phyloP scores from a whole-genome alignment of 2,888 invertebrate genomes.

The Eristalis arbustorum region DNA sequence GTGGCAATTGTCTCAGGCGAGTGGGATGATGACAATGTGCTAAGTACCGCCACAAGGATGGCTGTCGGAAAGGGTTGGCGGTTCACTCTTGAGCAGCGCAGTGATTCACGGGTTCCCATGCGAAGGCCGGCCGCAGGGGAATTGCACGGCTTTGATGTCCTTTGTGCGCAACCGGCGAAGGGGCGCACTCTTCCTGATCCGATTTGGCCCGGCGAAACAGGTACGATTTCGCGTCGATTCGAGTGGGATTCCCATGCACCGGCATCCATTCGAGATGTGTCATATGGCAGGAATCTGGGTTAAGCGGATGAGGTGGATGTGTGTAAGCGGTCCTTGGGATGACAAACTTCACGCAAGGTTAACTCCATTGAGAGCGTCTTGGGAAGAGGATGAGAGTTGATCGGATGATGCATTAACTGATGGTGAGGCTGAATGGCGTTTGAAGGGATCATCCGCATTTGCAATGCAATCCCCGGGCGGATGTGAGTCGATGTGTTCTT shows the following conservation, averaged over 20 bases:
- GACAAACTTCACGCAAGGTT: conserved; percentile 78
- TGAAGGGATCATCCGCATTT: conserved; percentile 66
- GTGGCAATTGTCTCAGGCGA: neutral
- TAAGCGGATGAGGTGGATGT: conserved; percentile 69
- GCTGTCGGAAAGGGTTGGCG: conserved; percentile 28
- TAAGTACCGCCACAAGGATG: conserved; percentile 18
- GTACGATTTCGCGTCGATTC: conserved; percentile 50
- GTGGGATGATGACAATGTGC: conserved; percentile 17
- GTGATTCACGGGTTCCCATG: conserved; percentile 8
- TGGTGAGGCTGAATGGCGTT: conserved; percentile 62
- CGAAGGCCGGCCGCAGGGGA: conserved; percentile 24
- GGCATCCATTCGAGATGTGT: conserved; percentile 37
- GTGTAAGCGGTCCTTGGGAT: conserved; percentile 67
- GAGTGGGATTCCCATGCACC: conserved; percentile 56
- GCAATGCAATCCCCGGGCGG: conserved; percentile 34
- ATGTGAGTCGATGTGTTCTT: conserved; percentile 41
- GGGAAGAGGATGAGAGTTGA: neutral
- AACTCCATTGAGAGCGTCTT: conserved; percentile 72
- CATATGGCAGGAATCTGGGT: conserved; percentile 34
- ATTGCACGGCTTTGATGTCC: conserved; percentile 53
- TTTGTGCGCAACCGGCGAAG: conserved; percentile 33
- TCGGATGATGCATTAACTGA: conserved; percentile 46
- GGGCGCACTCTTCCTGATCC: conserved; percentile 20
- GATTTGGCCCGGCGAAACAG: conserved; percentile 37
- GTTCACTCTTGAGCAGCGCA: conserved; percentile 5